These are phyloP conservation scores for Macrobrachium rosenbergii DNA, from an alignment of 1,140 invertebrate genomes.

Conservation along the genomic window DNA sequence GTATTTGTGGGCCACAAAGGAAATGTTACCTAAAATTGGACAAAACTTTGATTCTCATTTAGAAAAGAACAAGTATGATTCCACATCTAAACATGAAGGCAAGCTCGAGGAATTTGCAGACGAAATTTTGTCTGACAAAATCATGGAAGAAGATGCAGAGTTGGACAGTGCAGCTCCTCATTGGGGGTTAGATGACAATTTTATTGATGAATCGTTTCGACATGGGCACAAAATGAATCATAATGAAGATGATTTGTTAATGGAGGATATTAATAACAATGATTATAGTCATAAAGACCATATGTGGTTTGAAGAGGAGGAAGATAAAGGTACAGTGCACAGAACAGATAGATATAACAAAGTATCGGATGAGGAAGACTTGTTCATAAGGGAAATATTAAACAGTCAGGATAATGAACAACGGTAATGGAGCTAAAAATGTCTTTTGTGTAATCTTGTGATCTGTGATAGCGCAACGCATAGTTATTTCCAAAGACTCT, in stretches of 20 bases:
- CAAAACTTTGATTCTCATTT: conserved; percentile 10
- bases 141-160: too few species aligned
- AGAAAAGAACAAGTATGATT: neutral
- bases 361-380: neutral
- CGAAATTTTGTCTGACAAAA: too few species aligned
- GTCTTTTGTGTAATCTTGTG: neutral
- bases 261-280: conserved; percentile 7
- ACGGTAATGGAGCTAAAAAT: neutral
- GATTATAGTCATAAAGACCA: conserved; percentile 15
- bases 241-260: conserved; percentile 36
- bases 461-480: neutral
- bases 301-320: conserved; percentile 32
- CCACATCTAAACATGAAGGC: neutral
- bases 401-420: neutral
- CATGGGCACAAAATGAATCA: neutral
- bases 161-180: too few species aligned
- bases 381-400: neutral
- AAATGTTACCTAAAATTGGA: conserved; percentile 45
- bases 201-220: neutral
- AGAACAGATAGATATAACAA: conserved; percentile 15
- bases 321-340: conserved; percentile 2
- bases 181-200: too few species aligned
- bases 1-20: conserved; percentile 72
- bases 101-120: neutral
- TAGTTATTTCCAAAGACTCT: too few species aligned